These are phyloP conservation scores for Apis laboriosa DNA, from an alignment of 1,140 invertebrate species.

Conservation along the genomic window DNA sequence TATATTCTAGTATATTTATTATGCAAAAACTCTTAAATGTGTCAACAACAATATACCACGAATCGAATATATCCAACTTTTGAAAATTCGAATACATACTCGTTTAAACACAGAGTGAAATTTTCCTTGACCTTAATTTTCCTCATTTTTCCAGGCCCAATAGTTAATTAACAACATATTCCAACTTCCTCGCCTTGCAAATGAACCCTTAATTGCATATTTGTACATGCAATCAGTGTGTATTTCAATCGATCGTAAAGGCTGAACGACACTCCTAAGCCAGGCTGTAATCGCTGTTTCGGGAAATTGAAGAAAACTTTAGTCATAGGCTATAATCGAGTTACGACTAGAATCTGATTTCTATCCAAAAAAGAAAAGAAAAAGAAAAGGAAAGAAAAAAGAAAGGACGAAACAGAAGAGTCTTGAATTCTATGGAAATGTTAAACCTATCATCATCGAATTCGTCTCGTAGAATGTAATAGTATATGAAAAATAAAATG, in stretches of 20 bases:
- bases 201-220: constrained; percentile 50
- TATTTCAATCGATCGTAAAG: constrained; percentile 30
- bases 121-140: neutral
- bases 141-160: neutral
- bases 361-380: neutral
- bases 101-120: neutral
- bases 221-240: constrained; percentile 45
- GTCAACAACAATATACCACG: neutral
- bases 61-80: neutral
- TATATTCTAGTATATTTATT: too few relatives aligned
- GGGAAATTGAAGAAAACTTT: constrained; percentile 42
- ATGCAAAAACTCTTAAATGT: too few relatives aligned
- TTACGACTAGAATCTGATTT: constrained; percentile 16
- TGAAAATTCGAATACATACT: neutral
- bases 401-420: neutral
- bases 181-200: neutral
- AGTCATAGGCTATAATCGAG: neutral
- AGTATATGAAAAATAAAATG: neutral
- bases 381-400: too few relatives aligned
- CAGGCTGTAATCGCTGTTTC: constrained; percentile 28
- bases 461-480: neutral
- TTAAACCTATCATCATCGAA: neutral
- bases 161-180: constrained; percentile 45
- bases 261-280: constrained; percentile 20
- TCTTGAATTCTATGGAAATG: neutral